Evolutionary conservation across 2,113 vertebrate genomes (phyloP).

Genomic region (Glaucomys volans): DNA sequence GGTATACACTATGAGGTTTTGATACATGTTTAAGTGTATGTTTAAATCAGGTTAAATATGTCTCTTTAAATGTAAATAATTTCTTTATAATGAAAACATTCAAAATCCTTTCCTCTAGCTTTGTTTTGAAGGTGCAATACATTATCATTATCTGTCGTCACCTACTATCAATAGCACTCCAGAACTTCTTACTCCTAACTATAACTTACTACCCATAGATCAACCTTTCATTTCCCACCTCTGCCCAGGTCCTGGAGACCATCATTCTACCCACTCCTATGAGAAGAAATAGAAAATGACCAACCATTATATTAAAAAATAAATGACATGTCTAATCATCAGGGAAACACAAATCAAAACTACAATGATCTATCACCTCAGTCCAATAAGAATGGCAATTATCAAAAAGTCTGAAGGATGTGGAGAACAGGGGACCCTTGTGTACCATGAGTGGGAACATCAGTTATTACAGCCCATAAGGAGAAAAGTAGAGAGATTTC

Average conservation of each 20-base stretch:
- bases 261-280: no score
- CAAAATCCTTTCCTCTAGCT: no score
- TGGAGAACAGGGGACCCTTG: not conserved
- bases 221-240: not conserved
- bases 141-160: not conserved
- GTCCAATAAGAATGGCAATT: no score
- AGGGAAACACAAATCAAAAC: not conserved
- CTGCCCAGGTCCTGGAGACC: not conserved
- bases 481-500: no score
- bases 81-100: no score
- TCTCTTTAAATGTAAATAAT: no score
- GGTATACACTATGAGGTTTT: no score
- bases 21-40: no score
- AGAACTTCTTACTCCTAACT: not conserved
- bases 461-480: not conserved
- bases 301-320: not conserved
- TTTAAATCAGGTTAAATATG: no score
- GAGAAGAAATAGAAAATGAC: not conserved
- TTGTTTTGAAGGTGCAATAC: no score
- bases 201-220: fast-evolving
- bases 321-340: not conserved
- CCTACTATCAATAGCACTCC: not conserved
- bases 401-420: not conserved
- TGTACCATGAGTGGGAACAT: not conserved
- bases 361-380: not conserved